phyloP scores from a whole-genome alignment of 2,113 vertebrate species.

The Donacobius atricapilla region DNA sequence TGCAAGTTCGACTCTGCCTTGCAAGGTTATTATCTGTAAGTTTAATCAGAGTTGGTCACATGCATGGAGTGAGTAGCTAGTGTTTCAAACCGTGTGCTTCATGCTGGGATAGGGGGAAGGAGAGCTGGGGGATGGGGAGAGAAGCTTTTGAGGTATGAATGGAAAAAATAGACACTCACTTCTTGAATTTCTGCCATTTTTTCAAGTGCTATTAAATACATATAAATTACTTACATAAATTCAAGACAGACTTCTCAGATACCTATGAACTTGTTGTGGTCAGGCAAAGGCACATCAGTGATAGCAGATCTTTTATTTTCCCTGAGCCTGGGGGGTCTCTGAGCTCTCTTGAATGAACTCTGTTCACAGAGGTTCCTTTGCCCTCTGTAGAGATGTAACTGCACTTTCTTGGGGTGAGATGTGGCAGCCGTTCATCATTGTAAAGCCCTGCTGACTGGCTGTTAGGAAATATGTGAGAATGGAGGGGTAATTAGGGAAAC shows the following conservation, averaged over 20 bases:
- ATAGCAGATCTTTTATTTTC: not conserved
- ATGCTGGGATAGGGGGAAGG: not conserved
- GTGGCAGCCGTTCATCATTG: not conserved
- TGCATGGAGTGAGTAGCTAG: not conserved
- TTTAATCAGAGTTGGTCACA: constrained; percentile 39
- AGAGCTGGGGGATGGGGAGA: not conserved
- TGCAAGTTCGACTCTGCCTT: constrained; percentile 1
- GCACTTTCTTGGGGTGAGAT: not conserved
- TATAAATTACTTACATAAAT: not conserved
- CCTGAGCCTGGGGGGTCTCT: not conserved
- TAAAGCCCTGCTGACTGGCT: not conserved
- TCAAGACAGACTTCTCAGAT: not conserved
- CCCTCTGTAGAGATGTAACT: not conserved
- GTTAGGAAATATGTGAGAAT: not conserved
- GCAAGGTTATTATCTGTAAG: constrained; percentile 46
- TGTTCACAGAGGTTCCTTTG: not conserved
- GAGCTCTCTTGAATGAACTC: not conserved
- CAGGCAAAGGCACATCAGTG: not conserved
- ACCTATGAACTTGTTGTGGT: not conserved
- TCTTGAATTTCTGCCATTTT: not conserved
- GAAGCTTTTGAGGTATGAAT: not conserved
- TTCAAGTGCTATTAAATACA: not conserved
- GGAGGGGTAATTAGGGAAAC: not conserved
- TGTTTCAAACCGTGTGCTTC: constrained; percentile 16
- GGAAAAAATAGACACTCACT: not conserved